Evolutionary conservation across 2,113 vertebrate species (phyloP).

Genomic region (Mirza zaza): DNA sequence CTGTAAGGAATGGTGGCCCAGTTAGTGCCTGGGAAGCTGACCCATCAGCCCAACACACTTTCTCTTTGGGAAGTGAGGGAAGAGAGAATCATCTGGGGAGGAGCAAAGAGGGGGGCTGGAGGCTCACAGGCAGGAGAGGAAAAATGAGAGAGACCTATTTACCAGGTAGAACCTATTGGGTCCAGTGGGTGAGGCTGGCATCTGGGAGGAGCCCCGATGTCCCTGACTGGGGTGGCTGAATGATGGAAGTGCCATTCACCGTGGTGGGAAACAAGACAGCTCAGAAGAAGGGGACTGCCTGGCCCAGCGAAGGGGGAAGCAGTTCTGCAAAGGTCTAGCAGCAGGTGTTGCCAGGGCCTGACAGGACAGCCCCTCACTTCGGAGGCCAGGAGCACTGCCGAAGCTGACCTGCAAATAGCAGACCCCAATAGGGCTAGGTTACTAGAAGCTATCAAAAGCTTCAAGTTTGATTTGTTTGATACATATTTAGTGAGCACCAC

Average conservation of each 20-base stretch:
- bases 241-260: neutral
- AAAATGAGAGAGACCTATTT: neutral
- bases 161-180: neutral
- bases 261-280: neutral
- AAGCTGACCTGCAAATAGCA: neutral
- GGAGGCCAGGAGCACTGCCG: neutral
- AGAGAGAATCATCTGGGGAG: neutral
- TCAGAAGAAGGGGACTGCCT: neutral
- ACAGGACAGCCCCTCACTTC: neutral
- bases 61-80: neutral
- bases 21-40: neutral
- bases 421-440: neutral
- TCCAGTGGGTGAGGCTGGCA: fast-evolving
- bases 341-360: neutral
- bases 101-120: neutral
- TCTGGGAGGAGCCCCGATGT: neutral
- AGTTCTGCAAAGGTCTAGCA: neutral
- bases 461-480: neutral
- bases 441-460: neutral
- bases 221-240: no score
- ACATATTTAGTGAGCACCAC: neutral
- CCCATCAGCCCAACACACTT: neutral
- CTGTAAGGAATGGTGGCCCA: neutral
- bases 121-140: neutral
- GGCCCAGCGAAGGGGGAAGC: neutral